Conservation (phyloP, 2,113 vertebrate species). For the Acanthisitta chloris region DNA sequence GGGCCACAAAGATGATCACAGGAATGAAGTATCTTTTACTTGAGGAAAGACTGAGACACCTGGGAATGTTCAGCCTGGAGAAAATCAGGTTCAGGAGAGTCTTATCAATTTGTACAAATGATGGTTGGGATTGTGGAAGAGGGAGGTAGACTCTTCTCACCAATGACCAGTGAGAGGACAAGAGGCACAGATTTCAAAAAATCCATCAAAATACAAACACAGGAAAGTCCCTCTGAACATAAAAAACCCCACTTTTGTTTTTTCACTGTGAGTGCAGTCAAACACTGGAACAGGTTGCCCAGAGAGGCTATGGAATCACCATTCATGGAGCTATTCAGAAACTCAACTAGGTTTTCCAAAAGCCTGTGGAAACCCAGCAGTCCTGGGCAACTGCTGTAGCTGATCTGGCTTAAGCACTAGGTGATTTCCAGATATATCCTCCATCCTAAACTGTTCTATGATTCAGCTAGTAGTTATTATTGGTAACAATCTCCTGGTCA, state of each 20-base stretch:
- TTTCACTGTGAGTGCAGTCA: neutral
- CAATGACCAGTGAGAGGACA: neutral
- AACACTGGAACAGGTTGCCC: neutral
- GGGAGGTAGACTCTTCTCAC: neutral
- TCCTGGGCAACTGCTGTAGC: neutral
- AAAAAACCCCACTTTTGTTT: fast-evolving
- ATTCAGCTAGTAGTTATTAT: neutral
- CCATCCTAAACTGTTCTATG: neutral
- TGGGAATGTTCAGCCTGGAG: neutral
- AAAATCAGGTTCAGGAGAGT: neutral
- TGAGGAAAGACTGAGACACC: neutral
- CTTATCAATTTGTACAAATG: neutral
- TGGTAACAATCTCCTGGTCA: neutral
- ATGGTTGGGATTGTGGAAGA: neutral
- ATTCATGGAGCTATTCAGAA: neutral
- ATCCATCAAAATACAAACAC: neutral
- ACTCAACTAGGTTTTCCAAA: neutral
- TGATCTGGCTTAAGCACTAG: neutral
- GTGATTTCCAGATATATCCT: neutral
- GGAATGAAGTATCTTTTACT: neutral
- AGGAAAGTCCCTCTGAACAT: neutral
- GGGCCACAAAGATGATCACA: neutral
- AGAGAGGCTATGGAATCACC: neutral
- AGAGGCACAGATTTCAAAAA: neutral
- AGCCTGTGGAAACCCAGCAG: neutral